These are phyloP conservation scores for Drosophila bocki DNA, from an alignment of 1,140 invertebrate genomes.

Conservation along the genomic window DNA sequence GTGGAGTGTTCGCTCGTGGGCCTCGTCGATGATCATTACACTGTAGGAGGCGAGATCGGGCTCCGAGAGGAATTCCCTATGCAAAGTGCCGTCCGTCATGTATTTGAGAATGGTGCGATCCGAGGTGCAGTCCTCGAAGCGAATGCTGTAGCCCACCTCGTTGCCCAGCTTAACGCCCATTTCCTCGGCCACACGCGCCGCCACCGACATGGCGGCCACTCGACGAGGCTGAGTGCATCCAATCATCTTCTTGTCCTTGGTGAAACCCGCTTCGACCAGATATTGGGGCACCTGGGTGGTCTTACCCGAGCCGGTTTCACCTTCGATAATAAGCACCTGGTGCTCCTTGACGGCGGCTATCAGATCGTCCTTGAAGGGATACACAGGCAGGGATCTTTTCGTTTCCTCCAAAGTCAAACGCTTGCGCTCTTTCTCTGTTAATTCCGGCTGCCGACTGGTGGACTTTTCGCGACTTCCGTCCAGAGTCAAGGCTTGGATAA, in stretches of 20 bases:
- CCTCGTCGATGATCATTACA: constrained; percentile 99
- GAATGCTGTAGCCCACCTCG: constrained; percentile 99
- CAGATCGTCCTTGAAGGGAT: constrained; percentile 95
- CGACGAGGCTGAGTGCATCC: constrained; percentile 98
- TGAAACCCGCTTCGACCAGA: constrained; percentile 96
- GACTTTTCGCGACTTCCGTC: constrained; percentile 91
- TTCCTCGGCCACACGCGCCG: constrained; percentile 99
- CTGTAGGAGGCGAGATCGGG: constrained; percentile 97
- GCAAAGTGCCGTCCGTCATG: constrained; percentile 99
- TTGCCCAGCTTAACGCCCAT: constrained; percentile 99
- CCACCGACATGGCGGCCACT: constrained; percentile 99
- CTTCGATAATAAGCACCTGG: constrained; percentile 98
- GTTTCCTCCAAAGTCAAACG: constrained; percentile 96
- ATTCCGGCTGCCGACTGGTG: constrained; percentile 86
- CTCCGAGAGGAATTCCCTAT: constrained; percentile 98
- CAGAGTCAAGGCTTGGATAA: constrained; percentile 96
- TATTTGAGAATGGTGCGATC: constrained; percentile 99
- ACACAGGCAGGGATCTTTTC: constrained; percentile 96
- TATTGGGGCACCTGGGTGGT: constrained; percentile 99
- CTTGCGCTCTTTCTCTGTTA: constrained; percentile 90
- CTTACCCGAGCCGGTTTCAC: constrained; percentile 99
- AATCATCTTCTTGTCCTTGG: constrained; percentile 93
- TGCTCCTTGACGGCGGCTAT: constrained; percentile 95
- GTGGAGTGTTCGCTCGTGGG: constrained; percentile 98
- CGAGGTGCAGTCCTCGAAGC: constrained; percentile 99